Evolutionary conservation across 2,113 vertebrate species (phyloP).

Genomic region (Stigmatopora argus): DNA sequence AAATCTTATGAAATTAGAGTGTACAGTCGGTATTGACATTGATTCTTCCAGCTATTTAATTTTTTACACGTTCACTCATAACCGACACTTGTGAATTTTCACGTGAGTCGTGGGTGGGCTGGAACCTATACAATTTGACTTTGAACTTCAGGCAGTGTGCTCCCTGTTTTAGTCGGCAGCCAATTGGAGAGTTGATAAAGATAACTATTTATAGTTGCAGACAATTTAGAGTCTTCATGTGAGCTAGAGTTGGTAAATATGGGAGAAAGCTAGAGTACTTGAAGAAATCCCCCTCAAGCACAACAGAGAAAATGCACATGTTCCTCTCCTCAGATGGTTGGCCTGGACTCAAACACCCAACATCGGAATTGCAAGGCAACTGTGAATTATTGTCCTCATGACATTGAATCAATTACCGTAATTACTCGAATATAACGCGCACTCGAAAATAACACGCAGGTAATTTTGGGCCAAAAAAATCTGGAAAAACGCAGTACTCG

Average conservation of each 20-base stretch:
- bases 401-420: neutral
- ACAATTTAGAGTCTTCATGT: neutral
- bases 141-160: neutral
- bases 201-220: neutral
- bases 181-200: neutral
- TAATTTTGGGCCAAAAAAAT: no score
- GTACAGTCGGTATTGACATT: neutral
- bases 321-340: neutral
- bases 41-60: neutral
- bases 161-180: neutral
- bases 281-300: neutral
- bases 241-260: neutral
- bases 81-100: neutral
- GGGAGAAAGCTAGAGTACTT: neutral
- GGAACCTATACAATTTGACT: neutral
- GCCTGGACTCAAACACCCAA: neutral
- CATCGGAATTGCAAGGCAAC: neutral
- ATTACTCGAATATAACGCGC: no score
- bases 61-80: neutral
- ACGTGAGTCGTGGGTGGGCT: neutral
- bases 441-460: no score
- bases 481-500: no score
- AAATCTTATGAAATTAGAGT: neutral
- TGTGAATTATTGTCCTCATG: neutral
- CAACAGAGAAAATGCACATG: neutral